Conservation (phyloP, 2,888 invertebrate species). For the Drosophila mimica region DNA sequence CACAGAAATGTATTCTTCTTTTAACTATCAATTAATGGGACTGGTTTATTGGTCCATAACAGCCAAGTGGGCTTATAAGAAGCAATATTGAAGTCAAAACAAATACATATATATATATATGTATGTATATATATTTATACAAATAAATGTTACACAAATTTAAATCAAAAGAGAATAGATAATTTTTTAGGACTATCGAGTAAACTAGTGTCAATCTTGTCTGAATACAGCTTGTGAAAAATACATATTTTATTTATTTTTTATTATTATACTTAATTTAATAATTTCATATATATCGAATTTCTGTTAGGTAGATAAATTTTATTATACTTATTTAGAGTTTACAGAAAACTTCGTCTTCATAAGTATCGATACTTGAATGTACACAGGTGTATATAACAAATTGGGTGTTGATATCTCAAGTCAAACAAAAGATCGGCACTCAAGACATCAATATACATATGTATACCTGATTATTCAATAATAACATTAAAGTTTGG, state of each 20-base stretch:
- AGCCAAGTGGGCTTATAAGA: no score
- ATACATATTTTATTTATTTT: not conserved
- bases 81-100: no score
- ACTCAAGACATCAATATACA: conserved; percentile 4
- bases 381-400: not conserved
- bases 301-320: not conserved
- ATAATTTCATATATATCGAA: no score
- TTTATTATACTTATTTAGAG: not conserved
- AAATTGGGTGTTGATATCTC: not conserved
- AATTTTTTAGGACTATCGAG: not conserved
- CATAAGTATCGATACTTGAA: not conserved
- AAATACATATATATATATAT: no score
- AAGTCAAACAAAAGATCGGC: conserved; percentile 5
- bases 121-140: no score
- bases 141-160: not conserved
- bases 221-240: not conserved
- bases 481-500: not conserved
- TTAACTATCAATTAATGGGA: not conserved
- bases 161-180: not conserved
- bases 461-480: not conserved
- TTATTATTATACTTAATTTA: no score
- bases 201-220: not conserved
- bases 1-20: no score
- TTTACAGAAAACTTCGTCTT: not conserved
- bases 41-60: not conserved